Conservation (phyloP, 2,888 invertebrate genomes). For the Sisyra terminalis region DNA sequence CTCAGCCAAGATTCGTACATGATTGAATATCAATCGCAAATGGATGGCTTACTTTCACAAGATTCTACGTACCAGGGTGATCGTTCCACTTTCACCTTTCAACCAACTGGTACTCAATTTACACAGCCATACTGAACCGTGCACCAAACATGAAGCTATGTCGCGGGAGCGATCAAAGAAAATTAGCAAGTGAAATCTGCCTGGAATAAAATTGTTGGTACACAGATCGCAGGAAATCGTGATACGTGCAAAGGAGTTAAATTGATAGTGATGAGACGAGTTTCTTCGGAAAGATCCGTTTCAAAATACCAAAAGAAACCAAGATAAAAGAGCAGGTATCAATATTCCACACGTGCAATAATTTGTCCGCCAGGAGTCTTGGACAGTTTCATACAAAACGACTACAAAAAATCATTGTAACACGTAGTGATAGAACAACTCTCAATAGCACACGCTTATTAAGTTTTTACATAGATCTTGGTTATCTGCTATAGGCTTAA, state of each 20-base stretch:
- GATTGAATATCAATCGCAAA: conserved; percentile 81
- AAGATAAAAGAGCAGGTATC: conserved; percentile 2
- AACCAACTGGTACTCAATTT: conserved; percentile 40
- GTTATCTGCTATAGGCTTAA: conserved; percentile 3
- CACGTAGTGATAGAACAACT: background rate
- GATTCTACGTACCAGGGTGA: conserved; percentile 71
- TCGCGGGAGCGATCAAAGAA: conserved; percentile 25
- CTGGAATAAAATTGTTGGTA: conserved; percentile 8
- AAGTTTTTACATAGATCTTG: conserved; percentile 1
- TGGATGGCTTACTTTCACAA: conserved; percentile 88
- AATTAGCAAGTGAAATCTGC: conserved; percentile 24
- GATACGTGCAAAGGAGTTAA: conserved; percentile 6
- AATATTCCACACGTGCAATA: background rate
- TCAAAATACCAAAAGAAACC: conserved; percentile 4
- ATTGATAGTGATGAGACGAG: conserved; percentile 4
- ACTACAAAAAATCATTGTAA: conserved; percentile 1
- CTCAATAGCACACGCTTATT: background rate
- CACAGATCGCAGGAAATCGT: conserved; percentile 7
- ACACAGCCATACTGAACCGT: conserved; percentile 48
- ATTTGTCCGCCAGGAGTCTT: background rate
- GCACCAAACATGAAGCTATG: conserved; percentile 19
- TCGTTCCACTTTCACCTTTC: conserved; percentile 37
- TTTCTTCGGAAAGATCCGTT: conserved; percentile 3
- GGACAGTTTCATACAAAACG: background rate
- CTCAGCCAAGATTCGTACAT: conserved; percentile 68